These are phyloP conservation scores for Cyanoderma ruficeps DNA, from an alignment of 2,113 vertebrate species.

Conservation along the genomic window DNA sequence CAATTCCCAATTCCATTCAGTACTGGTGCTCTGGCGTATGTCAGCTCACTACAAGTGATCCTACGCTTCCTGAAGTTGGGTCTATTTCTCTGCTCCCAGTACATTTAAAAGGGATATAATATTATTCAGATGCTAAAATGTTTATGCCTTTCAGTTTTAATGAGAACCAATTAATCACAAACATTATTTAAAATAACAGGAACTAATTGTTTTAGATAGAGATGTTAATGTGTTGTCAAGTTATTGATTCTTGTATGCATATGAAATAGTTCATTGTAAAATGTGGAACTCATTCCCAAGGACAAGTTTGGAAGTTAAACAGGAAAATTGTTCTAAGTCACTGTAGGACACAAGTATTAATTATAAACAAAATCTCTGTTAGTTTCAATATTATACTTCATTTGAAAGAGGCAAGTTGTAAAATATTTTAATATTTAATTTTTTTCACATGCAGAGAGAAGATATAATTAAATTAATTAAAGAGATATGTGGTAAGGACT, in stretches of 20 bases:
- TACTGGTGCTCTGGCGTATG: not conserved
- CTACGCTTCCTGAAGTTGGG: not conserved
- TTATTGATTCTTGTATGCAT: not conserved
- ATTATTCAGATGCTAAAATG: not conserved
- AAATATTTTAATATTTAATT: not conserved
- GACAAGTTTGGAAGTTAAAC: not conserved
- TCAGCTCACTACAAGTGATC: not conserved
- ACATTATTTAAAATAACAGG: not conserved
- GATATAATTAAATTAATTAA: conserved; percentile 90
- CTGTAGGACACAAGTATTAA: not conserved
- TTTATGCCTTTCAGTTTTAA: not conserved
- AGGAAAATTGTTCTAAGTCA: not conserved
- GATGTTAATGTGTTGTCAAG: not conserved
- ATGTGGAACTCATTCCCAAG: not conserved
- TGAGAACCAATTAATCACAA: not conserved
- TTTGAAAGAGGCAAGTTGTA: not conserved
- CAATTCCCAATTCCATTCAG: not conserved
- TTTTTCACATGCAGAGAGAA: conserved; percentile 79
- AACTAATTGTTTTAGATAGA: not conserved
- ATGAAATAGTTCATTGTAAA: not conserved
- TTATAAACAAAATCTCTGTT: not conserved
- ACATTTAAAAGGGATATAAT: not conserved
- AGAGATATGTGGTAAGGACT: conserved; percentile 87
- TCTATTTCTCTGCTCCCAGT: not conserved
- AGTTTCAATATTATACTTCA: not conserved